phyloP scores from a whole-genome alignment of 2,113 vertebrate genomes.

The Gulo gulo region DNA sequence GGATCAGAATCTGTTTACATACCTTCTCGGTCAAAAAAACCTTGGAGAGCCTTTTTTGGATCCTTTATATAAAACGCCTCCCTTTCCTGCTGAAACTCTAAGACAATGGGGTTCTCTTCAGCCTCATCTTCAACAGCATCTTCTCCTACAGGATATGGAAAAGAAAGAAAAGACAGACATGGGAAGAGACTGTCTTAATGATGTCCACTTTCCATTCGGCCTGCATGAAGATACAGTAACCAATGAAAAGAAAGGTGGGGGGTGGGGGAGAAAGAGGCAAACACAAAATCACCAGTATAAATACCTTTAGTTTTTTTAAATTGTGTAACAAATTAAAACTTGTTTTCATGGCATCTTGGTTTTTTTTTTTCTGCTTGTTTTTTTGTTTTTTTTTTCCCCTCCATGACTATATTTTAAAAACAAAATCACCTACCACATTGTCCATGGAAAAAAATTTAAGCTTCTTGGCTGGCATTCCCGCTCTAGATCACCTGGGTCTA shows the following conservation, averaged over 20 bases:
- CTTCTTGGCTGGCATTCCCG: background rate
- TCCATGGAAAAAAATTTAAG: background rate
- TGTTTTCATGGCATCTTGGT: background rate
- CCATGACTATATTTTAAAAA: background rate
- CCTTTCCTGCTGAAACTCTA: constrained; percentile 95
- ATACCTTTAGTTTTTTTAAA: background rate
- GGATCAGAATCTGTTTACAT: background rate
- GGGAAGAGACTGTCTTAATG: background rate
- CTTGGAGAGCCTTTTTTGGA: constrained; percentile 96
- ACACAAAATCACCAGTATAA: background rate
- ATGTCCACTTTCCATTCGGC: background rate
- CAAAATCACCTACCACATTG: constrained; percentile 14
- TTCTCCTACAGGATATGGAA: constrained; percentile 84
- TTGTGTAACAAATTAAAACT: background rate
- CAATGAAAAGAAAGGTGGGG: constrained; percentile 11
- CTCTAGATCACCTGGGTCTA: background rate
- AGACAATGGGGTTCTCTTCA: constrained; percentile 98
- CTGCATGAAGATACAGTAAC: background rate
- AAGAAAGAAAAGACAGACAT: background rate
- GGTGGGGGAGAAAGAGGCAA: background rate
- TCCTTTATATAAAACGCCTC: constrained; percentile 97
- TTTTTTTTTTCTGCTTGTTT: background rate
- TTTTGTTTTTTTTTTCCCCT: background rate
- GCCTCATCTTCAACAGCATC: constrained; percentile 94
- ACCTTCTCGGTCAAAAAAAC: constrained; percentile 99